Percentiles rank a stretch among this genome's conserved stretches.
These are phyloP conservation scores for Gymnocephalus cernua DNA, from an alignment of 2,113 vertebrate species.

Conservation along the genomic window DNA sequence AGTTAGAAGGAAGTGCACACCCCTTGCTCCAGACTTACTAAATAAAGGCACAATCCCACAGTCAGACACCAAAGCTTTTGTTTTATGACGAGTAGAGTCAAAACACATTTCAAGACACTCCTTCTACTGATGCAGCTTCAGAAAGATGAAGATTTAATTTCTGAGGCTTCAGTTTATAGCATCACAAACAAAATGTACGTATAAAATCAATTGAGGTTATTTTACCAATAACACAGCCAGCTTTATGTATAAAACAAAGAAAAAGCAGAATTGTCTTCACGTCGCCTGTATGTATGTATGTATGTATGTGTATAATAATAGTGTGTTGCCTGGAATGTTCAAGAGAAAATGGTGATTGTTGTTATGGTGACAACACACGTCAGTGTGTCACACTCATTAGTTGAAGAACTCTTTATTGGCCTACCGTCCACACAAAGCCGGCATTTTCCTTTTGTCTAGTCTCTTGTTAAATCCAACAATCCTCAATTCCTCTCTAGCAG, in stretches of 20 bases:
- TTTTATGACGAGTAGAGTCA: constrained; percentile 22
- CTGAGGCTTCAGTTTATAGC: constrained; percentile 7
- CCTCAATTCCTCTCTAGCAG: neutral
- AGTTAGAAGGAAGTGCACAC: constrained; percentile 18
- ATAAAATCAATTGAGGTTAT: neutral
- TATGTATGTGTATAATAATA: neutral
- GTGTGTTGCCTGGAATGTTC: too few species aligned
- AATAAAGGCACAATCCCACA: constrained; percentile 38
- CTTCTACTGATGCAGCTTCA: constrained; percentile 4
- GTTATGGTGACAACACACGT: neutral
- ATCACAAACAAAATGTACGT: neutral
- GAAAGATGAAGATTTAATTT: constrained; percentile 5
- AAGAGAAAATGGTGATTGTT: neutral
- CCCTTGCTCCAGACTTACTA: constrained; percentile 14
- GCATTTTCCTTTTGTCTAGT: neutral
- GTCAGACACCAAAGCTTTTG: constrained; percentile 24
- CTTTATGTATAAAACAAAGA: neutral
- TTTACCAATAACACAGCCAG: neutral
- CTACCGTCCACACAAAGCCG: neutral
- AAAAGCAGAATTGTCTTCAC: neutral
- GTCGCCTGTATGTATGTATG: too few species aligned
- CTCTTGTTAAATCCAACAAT: too few species aligned
- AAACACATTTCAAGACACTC: constrained; percentile 6
- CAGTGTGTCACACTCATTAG: neutral
- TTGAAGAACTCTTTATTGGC: neutral